Conservation (phyloP, 2,113 vertebrate species). For the Psittacara wagleri region DNA sequence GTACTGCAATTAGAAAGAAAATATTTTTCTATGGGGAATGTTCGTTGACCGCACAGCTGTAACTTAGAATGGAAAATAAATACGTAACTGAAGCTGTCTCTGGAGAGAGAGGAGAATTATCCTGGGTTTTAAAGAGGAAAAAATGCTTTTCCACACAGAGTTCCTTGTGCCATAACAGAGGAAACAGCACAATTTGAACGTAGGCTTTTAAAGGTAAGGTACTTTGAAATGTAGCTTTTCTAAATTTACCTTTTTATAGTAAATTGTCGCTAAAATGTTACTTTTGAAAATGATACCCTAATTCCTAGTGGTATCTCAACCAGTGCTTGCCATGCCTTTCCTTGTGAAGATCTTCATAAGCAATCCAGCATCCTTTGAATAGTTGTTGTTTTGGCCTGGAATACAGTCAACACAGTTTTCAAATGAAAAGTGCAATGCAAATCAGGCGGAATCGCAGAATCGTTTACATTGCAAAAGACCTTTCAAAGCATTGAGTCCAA, state of each 20-base stretch:
- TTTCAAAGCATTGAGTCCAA: not conserved
- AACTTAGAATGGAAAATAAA: not conserved
- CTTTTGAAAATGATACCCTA: not conserved
- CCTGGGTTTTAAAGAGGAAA: not conserved
- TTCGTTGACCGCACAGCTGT: not conserved
- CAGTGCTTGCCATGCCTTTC: not conserved
- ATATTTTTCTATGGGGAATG: not conserved
- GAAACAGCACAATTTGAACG: not conserved
- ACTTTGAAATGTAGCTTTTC: not conserved
- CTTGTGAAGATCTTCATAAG: not conserved
- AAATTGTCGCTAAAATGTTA: not conserved
- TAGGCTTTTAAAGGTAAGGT: not conserved
- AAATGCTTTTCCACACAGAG: not conserved
- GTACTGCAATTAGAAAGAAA: constrained; percentile 58
- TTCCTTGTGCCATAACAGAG: not conserved
- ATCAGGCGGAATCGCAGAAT: not conserved
- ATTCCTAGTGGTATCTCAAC: not conserved
- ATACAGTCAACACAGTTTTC: not conserved
- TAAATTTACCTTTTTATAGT: not conserved
- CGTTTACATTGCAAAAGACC: not conserved
- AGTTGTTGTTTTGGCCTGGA: not conserved
- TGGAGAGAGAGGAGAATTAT: not conserved
- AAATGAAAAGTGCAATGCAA: not conserved
- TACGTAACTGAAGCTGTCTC: not conserved
- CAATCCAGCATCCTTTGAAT: not conserved